Conservation (phyloP, 1,140 invertebrate genomes). For the Drosophila ananassae region DNA sequence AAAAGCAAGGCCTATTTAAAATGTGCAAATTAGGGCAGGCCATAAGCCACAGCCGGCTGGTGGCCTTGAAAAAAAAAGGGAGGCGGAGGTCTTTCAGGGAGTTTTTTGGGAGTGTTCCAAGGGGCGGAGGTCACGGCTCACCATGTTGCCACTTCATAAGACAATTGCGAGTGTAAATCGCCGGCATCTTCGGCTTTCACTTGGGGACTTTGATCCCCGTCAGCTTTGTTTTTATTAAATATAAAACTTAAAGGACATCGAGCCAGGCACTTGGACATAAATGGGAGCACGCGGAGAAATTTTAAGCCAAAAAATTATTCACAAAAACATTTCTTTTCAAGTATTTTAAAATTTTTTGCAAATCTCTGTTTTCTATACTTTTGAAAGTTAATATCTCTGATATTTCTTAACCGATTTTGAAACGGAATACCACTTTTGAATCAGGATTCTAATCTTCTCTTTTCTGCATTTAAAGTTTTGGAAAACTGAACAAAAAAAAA, state of each 20-base stretch:
- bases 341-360: neutral
- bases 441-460: no score
- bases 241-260: slow-evolving; percentile 50
- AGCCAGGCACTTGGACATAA: slow-evolving; percentile 20
- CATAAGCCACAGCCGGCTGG: slow-evolving; percentile 63
- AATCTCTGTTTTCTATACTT: no score
- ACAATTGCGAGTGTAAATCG: slow-evolving; percentile 72
- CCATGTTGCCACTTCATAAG: slow-evolving; percentile 75
- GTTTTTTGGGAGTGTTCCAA: neutral
- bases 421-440: no score
- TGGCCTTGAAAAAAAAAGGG: slow-evolving; percentile 16
- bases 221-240: slow-evolving; percentile 61
- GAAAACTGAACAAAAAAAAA: no score
- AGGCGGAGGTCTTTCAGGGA: neutral
- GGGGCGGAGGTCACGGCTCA: slow-evolving; percentile 3
- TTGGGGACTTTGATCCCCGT: slow-evolving; percentile 23
- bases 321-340: neutral
- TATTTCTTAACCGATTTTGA: no score
- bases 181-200: slow-evolving; percentile 35
- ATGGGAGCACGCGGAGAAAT: slow-evolving; percentile 3
- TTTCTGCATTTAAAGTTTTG: no score
- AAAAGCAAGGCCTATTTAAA: slow-evolving; percentile 65
- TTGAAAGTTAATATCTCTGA: no score
- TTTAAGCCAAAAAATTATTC: neutral
- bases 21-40: slow-evolving; percentile 78